Evolutionary conservation across 2,113 vertebrate genomes (phyloP).

Genomic region (Campylomormyrus numenius): DNA sequence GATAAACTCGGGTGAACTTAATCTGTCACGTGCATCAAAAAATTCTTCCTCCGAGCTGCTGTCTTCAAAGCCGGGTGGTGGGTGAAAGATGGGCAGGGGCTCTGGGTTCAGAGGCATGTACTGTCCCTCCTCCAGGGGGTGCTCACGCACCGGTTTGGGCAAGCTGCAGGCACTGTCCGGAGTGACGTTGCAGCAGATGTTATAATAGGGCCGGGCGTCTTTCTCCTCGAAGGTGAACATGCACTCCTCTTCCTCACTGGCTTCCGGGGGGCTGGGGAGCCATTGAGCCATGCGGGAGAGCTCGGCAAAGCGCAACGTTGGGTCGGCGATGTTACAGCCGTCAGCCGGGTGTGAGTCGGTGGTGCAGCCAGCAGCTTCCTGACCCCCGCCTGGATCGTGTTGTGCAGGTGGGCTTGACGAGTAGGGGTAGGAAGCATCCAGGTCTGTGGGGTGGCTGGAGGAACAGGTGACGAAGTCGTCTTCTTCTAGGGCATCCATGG

Average conservation of each 20-base stretch:
- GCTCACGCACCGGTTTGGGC: conserved; percentile 15
- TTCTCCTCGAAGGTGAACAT: conserved; percentile 60
- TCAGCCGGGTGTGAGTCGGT: neutral
- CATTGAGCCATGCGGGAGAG: conserved; percentile 54
- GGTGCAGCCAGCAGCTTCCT: neutral
- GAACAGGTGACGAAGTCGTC: conserved; percentile 73
- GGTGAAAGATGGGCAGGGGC: conserved; percentile 54
- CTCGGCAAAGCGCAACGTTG: conserved; percentile 64
- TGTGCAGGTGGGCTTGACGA: conserved; percentile 27
- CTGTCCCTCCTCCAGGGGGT: neutral
- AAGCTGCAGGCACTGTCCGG: conserved; percentile 61
- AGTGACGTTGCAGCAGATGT: conserved; percentile 67
- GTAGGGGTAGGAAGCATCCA: conserved; percentile 36
- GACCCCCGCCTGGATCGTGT: conserved; percentile 15
- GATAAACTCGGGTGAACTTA: conserved; percentile 61
- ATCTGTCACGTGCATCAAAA: conserved; percentile 80
- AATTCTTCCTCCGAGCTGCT: conserved; percentile 94
- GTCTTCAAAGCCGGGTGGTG: conserved; percentile 74
- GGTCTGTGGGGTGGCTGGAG: conserved; percentile 51
- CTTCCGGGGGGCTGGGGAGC: conserved; percentile 52
- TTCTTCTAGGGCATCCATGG: conserved; percentile 80
- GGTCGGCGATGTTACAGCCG: conserved; percentile 35
- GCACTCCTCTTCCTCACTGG: conserved; percentile 54
- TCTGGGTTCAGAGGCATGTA: conserved; percentile 16
- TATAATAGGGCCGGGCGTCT: conserved; percentile 66